Percentiles rank a stretch among this genome's conserved stretches.
Evolutionary conservation across 2,888 invertebrate species (phyloP).

Genomic region (Uloborus plumipes): DNA sequence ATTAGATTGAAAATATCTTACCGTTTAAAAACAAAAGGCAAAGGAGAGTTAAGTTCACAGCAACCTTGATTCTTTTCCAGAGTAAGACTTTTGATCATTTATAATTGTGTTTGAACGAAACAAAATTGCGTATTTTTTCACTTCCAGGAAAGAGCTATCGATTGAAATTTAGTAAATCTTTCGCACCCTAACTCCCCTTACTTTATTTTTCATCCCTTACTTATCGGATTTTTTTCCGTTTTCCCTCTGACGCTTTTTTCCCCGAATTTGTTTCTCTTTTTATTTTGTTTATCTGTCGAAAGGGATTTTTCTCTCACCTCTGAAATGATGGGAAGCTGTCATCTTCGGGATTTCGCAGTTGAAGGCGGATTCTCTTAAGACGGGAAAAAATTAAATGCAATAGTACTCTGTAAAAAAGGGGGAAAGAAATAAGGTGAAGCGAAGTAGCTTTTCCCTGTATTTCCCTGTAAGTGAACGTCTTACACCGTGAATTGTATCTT

Average conservation of each 20-base stretch:
- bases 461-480: too few relatives aligned
- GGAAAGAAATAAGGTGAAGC: slow-evolving; percentile 32
- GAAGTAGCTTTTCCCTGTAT: slow-evolving; percentile 11
- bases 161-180: too few relatives aligned
- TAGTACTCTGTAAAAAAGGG: background rate
- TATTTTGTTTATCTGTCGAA: slow-evolving; percentile 18
- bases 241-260: slow-evolving; percentile 4
- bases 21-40: too few relatives aligned
- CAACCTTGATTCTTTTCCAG: too few relatives aligned
- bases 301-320: slow-evolving; percentile 30
- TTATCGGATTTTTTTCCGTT: slow-evolving; percentile 12
- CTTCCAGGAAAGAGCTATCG: too few relatives aligned
- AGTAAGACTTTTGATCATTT: too few relatives aligned
- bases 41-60: too few relatives aligned
- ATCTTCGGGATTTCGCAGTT: slow-evolving; percentile 54
- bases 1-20: too few relatives aligned
- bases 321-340: slow-evolving; percentile 54
- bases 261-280: background rate
- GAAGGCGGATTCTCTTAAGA: slow-evolving; percentile 45
- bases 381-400: slow-evolving; percentile 8
- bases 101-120: too few relatives aligned
- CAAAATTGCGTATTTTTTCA: too few relatives aligned
- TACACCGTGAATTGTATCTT: too few relatives aligned
- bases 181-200: background rate
- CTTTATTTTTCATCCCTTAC: slow-evolving; percentile 5